phyloP scores from a whole-genome alignment of 2,888 invertebrate species.

The Dolichopus griseipennis region DNA sequence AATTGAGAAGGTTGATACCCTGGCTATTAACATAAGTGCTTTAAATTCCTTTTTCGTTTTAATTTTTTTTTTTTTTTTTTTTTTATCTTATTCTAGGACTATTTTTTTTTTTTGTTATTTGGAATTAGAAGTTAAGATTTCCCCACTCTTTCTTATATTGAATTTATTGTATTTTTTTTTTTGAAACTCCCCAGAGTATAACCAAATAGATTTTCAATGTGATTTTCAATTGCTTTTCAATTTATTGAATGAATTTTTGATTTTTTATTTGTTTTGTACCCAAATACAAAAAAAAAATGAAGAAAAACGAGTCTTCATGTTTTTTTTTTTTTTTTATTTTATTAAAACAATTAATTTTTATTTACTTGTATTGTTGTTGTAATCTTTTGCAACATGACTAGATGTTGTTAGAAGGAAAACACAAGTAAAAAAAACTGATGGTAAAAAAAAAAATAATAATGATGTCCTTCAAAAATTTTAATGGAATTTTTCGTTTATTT shows the following conservation, averaged over 20 bases:
- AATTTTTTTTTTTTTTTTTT: not conserved
- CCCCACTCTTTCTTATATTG: not conserved
- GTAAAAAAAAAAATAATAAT: too few relatives aligned
- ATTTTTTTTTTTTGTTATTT: too few relatives aligned
- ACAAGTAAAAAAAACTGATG: not conserved
- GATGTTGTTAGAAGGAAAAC: not conserved
- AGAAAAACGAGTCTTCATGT: too few relatives aligned
- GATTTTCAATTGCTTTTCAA: constrained; percentile 2
- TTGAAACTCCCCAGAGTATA: not conserved
- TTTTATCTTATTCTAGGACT: too few relatives aligned
- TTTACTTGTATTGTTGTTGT: not conserved
- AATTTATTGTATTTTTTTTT: too few relatives aligned
- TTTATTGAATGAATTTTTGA: not conserved
- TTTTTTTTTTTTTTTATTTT: not conserved
- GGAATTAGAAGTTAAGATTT: too few relatives aligned
- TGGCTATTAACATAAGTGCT: constrained; percentile 4
- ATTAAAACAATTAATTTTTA: not conserved
- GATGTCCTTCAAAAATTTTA: not conserved
- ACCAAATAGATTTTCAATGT: not conserved
- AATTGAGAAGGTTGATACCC: constrained; percentile 6
- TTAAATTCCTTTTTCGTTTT: not conserved
- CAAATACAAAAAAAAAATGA: too few relatives aligned
- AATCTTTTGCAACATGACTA: not conserved
- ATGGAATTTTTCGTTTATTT: constrained; percentile 1
- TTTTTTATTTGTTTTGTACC: not conserved